Evolutionary conservation across 2,797 vertebrate genomes (phyloP).

Genomic region (Avahi laniger): DNA sequence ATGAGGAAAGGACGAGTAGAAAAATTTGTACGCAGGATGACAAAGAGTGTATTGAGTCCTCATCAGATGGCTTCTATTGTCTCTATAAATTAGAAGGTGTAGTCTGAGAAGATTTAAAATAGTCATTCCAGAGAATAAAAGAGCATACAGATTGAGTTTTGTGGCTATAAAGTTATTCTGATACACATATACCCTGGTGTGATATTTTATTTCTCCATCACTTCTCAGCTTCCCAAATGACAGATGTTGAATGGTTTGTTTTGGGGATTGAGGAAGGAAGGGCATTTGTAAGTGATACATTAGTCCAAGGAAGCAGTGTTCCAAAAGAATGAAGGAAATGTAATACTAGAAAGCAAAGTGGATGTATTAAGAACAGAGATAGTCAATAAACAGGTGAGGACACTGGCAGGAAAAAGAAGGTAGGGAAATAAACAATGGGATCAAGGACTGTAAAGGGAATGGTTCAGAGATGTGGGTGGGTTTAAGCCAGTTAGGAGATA

Average conservation of each 20-base stretch:
- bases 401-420: background rate
- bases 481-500: background rate
- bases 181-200: background rate
- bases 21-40: background rate
- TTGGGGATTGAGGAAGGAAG: background rate
- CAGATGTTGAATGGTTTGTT: slow-evolving; percentile 26
- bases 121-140: background rate
- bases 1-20: background rate
- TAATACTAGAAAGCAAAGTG: background rate
- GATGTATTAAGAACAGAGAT: background rate
- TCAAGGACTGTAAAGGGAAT: background rate
- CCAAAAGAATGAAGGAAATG: background rate
- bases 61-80: background rate
- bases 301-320: background rate
- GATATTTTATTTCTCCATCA: background rate
- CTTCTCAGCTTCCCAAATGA: slow-evolving; percentile 4
- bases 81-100: background rate
- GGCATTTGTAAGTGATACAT: background rate
- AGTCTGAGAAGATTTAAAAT: background rate
- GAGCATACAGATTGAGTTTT: background rate
- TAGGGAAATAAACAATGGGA: background rate
- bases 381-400: background rate
- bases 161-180: background rate
- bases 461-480: background rate
- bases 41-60: background rate